phyloP scores from a whole-genome alignment of 2,113 vertebrate species.

The Rhadina sibilatrix region DNA sequence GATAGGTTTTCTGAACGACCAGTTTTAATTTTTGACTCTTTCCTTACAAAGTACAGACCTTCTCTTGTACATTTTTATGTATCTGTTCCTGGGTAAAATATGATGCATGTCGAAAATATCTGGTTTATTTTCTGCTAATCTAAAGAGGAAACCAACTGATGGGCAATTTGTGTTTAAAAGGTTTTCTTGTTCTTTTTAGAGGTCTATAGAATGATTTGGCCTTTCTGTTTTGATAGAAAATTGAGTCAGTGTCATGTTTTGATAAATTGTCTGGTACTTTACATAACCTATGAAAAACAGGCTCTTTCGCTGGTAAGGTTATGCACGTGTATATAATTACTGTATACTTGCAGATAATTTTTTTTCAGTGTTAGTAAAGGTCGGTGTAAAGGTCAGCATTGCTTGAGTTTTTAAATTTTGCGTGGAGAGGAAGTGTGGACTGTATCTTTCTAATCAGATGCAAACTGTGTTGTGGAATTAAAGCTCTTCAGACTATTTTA shows the following conservation, averaged over 20 bases:
- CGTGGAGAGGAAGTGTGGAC: neutral
- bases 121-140: neutral
- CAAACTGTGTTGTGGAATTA: neutral
- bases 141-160: neutral
- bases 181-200: neutral
- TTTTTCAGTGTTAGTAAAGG: neutral
- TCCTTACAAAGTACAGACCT: rapidly evolving
- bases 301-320: neutral
- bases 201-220: neutral
- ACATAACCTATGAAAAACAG: neutral
- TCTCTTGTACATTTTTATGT: neutral
- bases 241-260: neutral
- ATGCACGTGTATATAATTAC: rapidly evolving
- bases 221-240: neutral
- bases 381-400: neutral
- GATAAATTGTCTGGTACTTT: neutral
- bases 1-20: neutral
- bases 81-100: rapidly evolving
- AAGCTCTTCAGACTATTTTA: neutral
- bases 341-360: neutral
- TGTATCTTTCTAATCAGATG: neutral
- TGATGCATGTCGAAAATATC: rapidly evolving
- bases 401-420: neutral
- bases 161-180: neutral
- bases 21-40: neutral